Base-by-base conservation (phyloP, 64 coral and sea anemone species). In the Pachyseris speciosa region DNA sequence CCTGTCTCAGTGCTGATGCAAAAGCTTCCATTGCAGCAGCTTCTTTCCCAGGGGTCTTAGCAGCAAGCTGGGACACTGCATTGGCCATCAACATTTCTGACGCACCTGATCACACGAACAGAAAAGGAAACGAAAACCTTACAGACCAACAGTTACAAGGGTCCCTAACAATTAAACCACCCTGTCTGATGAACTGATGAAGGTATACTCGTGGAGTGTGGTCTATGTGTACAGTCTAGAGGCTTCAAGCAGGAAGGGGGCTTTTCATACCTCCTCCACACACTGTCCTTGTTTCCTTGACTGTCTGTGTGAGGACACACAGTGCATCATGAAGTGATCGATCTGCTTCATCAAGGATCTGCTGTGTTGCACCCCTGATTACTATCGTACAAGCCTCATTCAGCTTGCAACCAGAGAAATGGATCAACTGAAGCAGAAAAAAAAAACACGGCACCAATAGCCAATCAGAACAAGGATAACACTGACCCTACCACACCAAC, bases 71-170 rank as follows among this genome's bases (percentile, higher is more conserved):
- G 31, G 90, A 93, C 7, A 99, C 97, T 39, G 97, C 90, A 86
- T 95, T 92, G 3, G 97, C 97, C 97, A 99, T 99, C 26, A 99
- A 83, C 93, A 99, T 95, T 81, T 99, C 97, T 2, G 97, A 99
- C 31, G 93, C 94, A 32, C 97, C 97, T 99, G 60, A 9, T 12
- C 88, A 69, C 20, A 49, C 36, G 37, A 64, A 37, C 66, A 42
- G 85, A 26, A 80, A 6, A 74, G 4, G n/a, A 53, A 20, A 17
- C 9, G 5, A 5, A 33, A 17, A 9, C 29, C 3, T 33, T 7
- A 52, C 13, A 41, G 5, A 63, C 29, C 2, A 60, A 28, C 52
- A 33, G 9, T 63, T 19, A 83, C 39, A 83, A 63, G 32, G 0
- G 16, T 10, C 41, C 13, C 1, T 72, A 51, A 30, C 49, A 30